Evolutionary conservation across 2,888 invertebrate species (phyloP).

Genomic region (Dryobotodes eremita): DNA sequence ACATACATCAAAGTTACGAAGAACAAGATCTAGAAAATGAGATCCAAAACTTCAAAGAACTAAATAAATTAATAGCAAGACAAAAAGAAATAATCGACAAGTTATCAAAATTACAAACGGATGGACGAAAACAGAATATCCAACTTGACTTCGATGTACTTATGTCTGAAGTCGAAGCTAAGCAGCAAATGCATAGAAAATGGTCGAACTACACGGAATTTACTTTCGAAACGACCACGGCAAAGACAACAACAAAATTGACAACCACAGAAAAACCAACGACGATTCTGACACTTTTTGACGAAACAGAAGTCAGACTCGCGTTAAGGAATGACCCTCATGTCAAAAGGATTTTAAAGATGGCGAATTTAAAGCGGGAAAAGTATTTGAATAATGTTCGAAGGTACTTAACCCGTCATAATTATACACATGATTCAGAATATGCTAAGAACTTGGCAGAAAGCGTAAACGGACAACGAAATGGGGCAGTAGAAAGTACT

Average conservation of each 20-base stretch:
- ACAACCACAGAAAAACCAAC: conserved; percentile 50
- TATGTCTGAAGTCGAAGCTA: background rate
- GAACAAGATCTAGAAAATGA: background rate
- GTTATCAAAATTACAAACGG: conserved; percentile 51
- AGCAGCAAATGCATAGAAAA: background rate
- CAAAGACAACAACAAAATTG: background rate
- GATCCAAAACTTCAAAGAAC: background rate
- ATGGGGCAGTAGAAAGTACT: background rate
- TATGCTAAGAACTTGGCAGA: background rate
- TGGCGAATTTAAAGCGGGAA: conserved; percentile 73
- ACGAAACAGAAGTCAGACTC: conserved; percentile 74
- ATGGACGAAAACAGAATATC: background rate
- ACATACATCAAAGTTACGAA: conserved; percentile 8
- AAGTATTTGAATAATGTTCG: conserved; percentile 67
- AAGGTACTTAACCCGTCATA: background rate
- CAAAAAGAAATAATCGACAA: conserved; percentile 67
- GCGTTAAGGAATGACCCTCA: conserved; percentile 77
- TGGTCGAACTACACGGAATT: conserved; percentile 27
- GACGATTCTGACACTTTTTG: conserved; percentile 73
- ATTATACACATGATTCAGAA: background rate
- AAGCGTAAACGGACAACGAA: background rate
- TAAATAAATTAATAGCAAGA: conserved; percentile 44
- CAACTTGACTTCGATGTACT: conserved; percentile 61
- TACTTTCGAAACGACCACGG: conserved; percentile 22
- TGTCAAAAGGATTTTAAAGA: conserved; percentile 78